Evolutionary conservation across 2,888 invertebrate genomes (phyloP), one percentile per base, ranked within the genome.

Genomic region (Eucriotettix oculatus): DNA sequence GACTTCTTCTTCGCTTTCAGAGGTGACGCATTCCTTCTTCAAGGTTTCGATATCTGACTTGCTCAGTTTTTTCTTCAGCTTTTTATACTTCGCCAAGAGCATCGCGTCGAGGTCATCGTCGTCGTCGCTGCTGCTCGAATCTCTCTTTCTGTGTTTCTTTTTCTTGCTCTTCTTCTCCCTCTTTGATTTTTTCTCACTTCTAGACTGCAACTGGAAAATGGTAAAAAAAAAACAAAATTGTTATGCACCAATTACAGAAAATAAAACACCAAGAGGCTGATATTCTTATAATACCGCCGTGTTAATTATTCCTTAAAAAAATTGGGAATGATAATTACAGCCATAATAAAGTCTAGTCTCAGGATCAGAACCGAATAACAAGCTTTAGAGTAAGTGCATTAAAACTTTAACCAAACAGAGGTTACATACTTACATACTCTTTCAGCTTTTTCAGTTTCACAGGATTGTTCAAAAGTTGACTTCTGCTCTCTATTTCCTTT

Each of bases 401-500:
- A n/a, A n/a, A 29, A 29, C 29, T 29, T 29, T 29, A 7, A 29
- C 29, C 29, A 29, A 29, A 29, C 29, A 29, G 29, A 29, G 7
- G 29, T 29, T n/a, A 29, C 7, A 29, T 57, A 68, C 82, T 78
- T 63, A 94, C 81, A 68, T 92, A 77, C 69, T 90, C 84, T 67
- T 92, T 84, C 1, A 97, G 76, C 69, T 87, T 86, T 66, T 91
- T 92, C 66, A 97, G 76, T 72, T 91, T 91, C 0, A 96, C 82
- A 1, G 96, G 96, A 78, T 97, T 97, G 68, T 92, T 89, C 7
- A 97, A 72, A 44, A 97, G 76, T 62, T 90, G 86, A 62, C 86
- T 84, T 52, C 89, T 78, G 0, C 89, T 87, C 69, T 96, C 94
- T 70, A 93, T 84, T 75, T 96, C 95, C 60, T 88, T 82, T 69